These are phyloP conservation scores for Unio delphinus DNA, from an alignment of 2,888 invertebrate species.

Conservation along the genomic window DNA sequence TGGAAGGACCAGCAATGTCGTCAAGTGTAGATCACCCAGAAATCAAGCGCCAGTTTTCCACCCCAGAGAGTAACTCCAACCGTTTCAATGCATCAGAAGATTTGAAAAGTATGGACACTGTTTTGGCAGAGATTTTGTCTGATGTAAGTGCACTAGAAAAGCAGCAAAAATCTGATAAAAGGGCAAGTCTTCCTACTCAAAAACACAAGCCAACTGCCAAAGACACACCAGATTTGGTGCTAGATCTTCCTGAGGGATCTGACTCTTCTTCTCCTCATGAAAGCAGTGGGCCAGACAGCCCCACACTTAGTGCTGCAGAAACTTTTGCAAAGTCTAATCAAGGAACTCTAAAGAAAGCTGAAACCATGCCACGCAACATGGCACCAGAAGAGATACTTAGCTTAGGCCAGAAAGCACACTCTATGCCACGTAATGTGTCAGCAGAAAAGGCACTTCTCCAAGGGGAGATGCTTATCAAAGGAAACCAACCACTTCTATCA, in stretches of 20 bases:
- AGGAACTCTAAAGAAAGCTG: conserved; percentile 81
- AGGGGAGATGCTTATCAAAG: neutral
- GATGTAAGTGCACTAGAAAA: conserved; percentile 68
- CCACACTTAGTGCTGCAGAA: conserved; percentile 78
- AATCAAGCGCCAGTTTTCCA: conserved; percentile 27
- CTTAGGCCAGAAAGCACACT: conserved; percentile 8
- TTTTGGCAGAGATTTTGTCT: conserved; percentile 71
- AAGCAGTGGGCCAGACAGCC: conserved; percentile 58
- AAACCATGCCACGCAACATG: conserved; percentile 50
- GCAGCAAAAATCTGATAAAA: conserved; percentile 62
- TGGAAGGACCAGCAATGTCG: conserved; percentile 5
- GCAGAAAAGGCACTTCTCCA: neutral
- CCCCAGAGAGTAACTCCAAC: conserved; percentile 27
- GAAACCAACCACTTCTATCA: conserved; percentile 21
- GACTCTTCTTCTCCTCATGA: conserved; percentile 59
- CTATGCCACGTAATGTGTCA: conserved; percentile 8
- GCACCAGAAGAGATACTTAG: conserved; percentile 24
- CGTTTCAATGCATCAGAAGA: conserved; percentile 34
- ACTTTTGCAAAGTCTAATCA: conserved; percentile 85
- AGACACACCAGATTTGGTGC: conserved; percentile 70
- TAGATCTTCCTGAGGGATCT: conserved; percentile 67
- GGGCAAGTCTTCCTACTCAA: conserved; percentile 58
- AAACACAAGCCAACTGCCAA: conserved; percentile 60
- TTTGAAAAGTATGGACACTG: conserved; percentile 63
- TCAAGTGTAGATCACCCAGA: conserved; percentile 19